phyloP scores from a whole-genome alignment of 2,797 vertebrate genomes.

The Amphiprion clarkii region DNA sequence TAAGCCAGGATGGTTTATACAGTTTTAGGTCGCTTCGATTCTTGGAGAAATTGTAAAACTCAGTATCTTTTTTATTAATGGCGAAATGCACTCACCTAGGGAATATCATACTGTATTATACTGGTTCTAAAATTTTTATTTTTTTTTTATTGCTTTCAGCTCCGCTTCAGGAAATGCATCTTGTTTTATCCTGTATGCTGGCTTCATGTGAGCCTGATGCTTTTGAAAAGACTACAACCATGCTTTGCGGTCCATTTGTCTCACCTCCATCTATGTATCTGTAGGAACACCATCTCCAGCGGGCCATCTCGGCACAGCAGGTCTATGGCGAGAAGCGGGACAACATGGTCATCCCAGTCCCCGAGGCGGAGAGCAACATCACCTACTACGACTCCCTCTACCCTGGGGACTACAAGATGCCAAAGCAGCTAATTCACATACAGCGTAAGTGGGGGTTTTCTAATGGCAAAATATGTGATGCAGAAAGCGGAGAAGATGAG shows the following conservation, averaged over 20 bases:
- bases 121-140: no score
- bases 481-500: constrained; percentile 11
- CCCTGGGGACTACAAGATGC: constrained; percentile 99
- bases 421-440: constrained; percentile 99
- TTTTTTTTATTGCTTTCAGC: no score
- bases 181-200: no score
- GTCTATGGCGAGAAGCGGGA: constrained; percentile 99
- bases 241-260: background rate
- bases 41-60: no score
- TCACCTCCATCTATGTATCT: background rate
- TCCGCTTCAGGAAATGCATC: no score
- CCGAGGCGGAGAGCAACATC: constrained; percentile 98
- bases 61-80: no score
- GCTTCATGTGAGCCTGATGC: no score
- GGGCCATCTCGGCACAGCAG: constrained; percentile 98
- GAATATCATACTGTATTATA: no score
- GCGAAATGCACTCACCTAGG: no score
- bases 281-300: constrained; percentile 93
- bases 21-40: no score
- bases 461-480: constrained; percentile 17
- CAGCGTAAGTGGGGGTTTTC: constrained; percentile 92
- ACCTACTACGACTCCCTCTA: constrained; percentile 98
- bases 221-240: background rate
- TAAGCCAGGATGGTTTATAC: no score
- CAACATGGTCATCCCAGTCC: constrained; percentile 91